Base-by-base conservation (phyloP, 1,140 invertebrate species). In the Aphis craccivora region DNA sequence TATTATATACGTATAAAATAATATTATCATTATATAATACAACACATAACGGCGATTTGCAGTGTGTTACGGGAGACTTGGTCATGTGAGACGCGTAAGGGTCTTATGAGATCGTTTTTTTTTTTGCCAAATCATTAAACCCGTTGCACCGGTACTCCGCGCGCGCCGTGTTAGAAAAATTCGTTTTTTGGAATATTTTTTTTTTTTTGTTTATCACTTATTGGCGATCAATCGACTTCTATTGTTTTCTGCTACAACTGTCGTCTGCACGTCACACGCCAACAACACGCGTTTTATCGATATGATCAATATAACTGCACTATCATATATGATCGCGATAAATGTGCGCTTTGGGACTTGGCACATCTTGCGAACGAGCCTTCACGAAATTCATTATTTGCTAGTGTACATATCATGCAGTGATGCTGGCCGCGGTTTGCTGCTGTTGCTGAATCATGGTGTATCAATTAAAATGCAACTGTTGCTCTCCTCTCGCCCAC, bases 381-480 rank as follows among this genome's bases (percentile, higher is more conserved):
- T n/a, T 9, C 40, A n/a, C 14, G 30, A 67, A 67, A n/a, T 76
- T 18, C 11, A 18, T n/a, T 76, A 76, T n/a, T 76, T 14, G 30
- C 60, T 9, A 25, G 30, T 11, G 30, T 14, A 76, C 60, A 6
- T 14, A 76, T 76, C 60, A 76, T 20, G 60, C 7, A 2, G 25
- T 11, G 60, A n/a, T 76, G 60, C n/a, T 89, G 87, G 30, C 1
- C n/a, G 87, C 45, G 7, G 48, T 51, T 53, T 88, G 87, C 87
- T 91, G 67, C 90, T 76, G 45, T 23, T 92, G 91, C 91, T 92
- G 91, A 93, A 93, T 93, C 91, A 93, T 84, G 91, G 53, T 86
- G 81, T 55, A 84, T 84, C 81, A 30, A 93, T 93, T 93, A 86
- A 84, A 86, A 53, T n/a, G 76, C 67, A 51, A 93, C 76, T 86